Percentiles rank a stretch among this genome's conserved stretches.
These are phyloP conservation scores for Zelostemma sp. DNA, from an alignment of 1,140 invertebrate species.

Conservation along the genomic window DNA sequence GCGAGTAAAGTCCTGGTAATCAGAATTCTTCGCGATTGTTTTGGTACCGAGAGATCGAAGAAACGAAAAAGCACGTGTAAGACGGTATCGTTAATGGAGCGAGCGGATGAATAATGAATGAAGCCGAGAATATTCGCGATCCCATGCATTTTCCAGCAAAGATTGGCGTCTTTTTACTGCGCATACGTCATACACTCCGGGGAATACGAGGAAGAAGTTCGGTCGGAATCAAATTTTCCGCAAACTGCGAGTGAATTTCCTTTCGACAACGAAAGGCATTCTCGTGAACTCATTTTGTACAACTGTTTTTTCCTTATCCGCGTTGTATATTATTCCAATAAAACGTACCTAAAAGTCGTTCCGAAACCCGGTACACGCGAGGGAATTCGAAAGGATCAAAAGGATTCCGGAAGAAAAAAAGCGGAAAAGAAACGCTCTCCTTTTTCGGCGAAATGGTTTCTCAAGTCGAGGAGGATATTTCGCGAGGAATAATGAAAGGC, in stretches of 20 bases:
- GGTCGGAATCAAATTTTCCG: conserved; percentile 35
- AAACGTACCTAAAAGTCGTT: no score
- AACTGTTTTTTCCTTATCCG: conserved; percentile 8
- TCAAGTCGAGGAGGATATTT: no score
- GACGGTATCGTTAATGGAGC: conserved; percentile 18
- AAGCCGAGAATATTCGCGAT: conserved; percentile 43
- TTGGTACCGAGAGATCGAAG: conserved; percentile 30
- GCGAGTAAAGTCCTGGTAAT: no score
- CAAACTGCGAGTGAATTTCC: conserved; percentile 17
- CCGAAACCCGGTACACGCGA: no score
- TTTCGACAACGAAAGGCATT: conserved; percentile 6
- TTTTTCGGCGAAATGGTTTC: no score
- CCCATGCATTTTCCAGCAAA: conserved; percentile 32
- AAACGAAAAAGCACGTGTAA: conserved; percentile 28
- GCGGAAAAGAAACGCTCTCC: no score
- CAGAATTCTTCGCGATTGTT: neutral
- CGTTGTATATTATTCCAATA: conserved; percentile 16
- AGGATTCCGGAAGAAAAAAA: no score
- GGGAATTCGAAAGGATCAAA: no score
- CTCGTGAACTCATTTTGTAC: neutral
- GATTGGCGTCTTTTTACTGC: conserved; percentile 37
- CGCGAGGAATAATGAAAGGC: no score
- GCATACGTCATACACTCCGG: conserved; percentile 24
- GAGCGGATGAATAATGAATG: conserved; percentile 51
- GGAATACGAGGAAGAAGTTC: conserved; percentile 14